A percentile compares a stretch with the other conserved stretches of the same genome.
Conservation (phyloP, 2,888 invertebrate species). For the Melangyna quadrimaculata region DNA sequence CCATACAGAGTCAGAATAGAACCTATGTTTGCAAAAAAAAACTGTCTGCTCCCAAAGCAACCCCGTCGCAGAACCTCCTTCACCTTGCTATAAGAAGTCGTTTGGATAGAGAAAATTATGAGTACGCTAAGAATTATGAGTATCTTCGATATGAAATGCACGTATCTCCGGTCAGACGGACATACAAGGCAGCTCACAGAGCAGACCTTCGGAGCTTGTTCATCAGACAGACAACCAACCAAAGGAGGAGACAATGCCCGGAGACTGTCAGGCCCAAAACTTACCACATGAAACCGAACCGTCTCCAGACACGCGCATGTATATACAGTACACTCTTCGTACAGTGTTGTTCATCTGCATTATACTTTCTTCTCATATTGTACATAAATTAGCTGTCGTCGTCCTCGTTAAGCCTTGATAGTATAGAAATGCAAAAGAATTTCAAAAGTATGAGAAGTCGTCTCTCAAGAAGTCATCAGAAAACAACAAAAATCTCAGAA, state of each 20-base stretch:
- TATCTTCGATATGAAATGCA: constrained; percentile 71
- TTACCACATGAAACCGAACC: neutral
- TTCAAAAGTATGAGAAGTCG: constrained; percentile 57
- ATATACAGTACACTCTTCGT: too few species aligned
- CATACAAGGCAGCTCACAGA: constrained; percentile 59
- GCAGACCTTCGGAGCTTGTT: constrained; percentile 40
- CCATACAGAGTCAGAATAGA: constrained; percentile 37
- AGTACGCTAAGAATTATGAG: constrained; percentile 67
- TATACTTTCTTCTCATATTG: constrained; percentile 14
- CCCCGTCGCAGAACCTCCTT: neutral
- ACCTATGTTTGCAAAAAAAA: constrained; percentile 2
- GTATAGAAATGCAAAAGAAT: constrained; percentile 48
- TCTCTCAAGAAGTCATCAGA: constrained; percentile 21
- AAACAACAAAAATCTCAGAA: constrained; percentile 30
- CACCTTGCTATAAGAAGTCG: neutral
- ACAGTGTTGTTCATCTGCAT: neutral
- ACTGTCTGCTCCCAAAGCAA: constrained; percentile 10
- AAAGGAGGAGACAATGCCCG: constrained; percentile 51
- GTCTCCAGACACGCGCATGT: constrained; percentile 26
- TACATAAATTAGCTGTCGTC: neutral
- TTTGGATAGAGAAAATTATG: constrained; percentile 56
- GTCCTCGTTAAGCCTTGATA: neutral
- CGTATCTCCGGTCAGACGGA: constrained; percentile 70
- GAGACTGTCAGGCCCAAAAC: constrained; percentile 53
- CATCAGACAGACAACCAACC: constrained; percentile 8